Percentiles rank a stretch among this genome's conserved stretches.
These are phyloP conservation scores for Allobates femoralis DNA, from an alignment of 2,797 vertebrate genomes.

Conservation along the genomic window DNA sequence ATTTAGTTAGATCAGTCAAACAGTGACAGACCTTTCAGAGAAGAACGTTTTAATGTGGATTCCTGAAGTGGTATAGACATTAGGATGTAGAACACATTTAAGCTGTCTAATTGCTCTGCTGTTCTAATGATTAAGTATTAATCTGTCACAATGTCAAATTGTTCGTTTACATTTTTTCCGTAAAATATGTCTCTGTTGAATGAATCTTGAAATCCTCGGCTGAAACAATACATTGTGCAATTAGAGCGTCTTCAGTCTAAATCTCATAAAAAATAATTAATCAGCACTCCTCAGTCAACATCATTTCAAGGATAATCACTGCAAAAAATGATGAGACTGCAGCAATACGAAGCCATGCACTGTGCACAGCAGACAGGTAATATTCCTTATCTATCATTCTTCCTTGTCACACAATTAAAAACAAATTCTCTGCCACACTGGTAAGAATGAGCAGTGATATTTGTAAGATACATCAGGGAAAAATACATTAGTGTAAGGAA, in stretches of 20 bases:
- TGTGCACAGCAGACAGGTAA: slow-evolving; percentile 62
- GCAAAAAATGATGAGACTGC: slow-evolving; percentile 66
- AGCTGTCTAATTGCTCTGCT: slow-evolving; percentile 72
- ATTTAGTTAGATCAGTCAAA: slow-evolving; percentile 72
- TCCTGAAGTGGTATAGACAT: slow-evolving; percentile 72
- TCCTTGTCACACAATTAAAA: slow-evolving; percentile 47
- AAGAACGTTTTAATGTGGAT: slow-evolving; percentile 68
- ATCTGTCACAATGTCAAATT: slow-evolving; percentile 76
- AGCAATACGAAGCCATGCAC: slow-evolving; percentile 62
- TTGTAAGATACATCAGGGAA: slow-evolving; percentile 21
- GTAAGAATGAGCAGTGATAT: slow-evolving; percentile 9
- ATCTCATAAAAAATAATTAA: slow-evolving; percentile 72
- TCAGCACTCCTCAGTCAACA: slow-evolving; percentile 69
- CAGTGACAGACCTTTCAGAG: slow-evolving; percentile 67
- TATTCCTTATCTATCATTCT: slow-evolving; percentile 62
- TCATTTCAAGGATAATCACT: slow-evolving; percentile 69
- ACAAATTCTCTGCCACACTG: slow-evolving; percentile 35
- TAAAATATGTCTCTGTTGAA: slow-evolving; percentile 73
- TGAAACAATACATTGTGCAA: slow-evolving; percentile 73
- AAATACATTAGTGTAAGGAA: neutral
- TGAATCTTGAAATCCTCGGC: slow-evolving; percentile 67
- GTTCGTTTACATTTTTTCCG: slow-evolving; percentile 69
- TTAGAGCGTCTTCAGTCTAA: slow-evolving; percentile 73
- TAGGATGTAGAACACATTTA: slow-evolving; percentile 73
- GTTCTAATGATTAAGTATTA: slow-evolving; percentile 73